Conservation (phyloP, 2,113 vertebrate genomes). For the Tyto alba region DNA sequence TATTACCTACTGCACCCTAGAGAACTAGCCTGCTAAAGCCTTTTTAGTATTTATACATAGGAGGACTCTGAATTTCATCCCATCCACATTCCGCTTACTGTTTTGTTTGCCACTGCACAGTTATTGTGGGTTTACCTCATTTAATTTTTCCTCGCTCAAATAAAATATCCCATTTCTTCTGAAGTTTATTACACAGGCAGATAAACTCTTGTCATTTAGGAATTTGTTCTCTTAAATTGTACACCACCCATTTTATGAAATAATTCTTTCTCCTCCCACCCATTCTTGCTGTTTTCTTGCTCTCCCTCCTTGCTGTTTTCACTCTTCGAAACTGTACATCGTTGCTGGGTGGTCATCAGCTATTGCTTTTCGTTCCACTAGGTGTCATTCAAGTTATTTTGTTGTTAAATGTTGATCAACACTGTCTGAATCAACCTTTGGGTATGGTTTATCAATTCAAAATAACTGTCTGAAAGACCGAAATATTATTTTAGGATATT, state of each 20-base stretch:
- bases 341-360: background rate
- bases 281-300: background rate
- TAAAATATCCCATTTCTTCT: background rate
- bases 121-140: background rate
- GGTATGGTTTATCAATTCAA: background rate
- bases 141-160: background rate
- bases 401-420: background rate
- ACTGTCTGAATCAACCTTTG: background rate
- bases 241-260: background rate
- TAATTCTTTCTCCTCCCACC: background rate
- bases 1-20: background rate
- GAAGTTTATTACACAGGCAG: background rate
- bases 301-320: background rate
- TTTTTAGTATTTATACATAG: background rate
- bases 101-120: background rate
- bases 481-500: background rate
- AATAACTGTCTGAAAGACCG: background rate
- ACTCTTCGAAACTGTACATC: accelerated
- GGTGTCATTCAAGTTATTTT: conserved; percentile 14
- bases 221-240: background rate
- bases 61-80: background rate
- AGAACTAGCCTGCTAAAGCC: background rate
- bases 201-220: background rate
- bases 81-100: background rate
- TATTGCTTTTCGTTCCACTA: background rate